Evolutionary conservation across 2,888 invertebrate genomes (phyloP).

Genomic region (Drosophila bunnanda): DNA sequence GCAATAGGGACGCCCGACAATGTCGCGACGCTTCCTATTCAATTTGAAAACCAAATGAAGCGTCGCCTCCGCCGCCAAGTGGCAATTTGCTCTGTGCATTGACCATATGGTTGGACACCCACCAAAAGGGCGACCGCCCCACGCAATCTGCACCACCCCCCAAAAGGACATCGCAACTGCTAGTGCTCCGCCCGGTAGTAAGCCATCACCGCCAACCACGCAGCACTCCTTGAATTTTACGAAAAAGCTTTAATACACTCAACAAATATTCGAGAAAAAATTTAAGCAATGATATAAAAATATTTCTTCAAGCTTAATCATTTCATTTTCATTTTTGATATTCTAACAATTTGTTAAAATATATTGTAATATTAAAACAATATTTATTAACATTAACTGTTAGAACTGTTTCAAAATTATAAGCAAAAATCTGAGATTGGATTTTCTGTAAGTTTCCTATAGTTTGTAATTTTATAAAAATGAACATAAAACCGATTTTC

Average conservation of each 20-base stretch:
- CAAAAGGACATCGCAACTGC: neutral
- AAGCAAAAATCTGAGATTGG: no score
- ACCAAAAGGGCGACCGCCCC: constrained; percentile 37
- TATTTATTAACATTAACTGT: neutral
- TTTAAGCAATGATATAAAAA: neutral
- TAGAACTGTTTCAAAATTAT: no score
- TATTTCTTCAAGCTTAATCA: neutral
- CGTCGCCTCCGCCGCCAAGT: constrained; percentile 58
- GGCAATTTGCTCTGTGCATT: constrained; percentile 67
- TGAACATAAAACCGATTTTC: no score
- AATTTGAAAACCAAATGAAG: constrained; percentile 70
- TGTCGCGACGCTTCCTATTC: constrained; percentile 63
- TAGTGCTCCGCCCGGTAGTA: neutral
- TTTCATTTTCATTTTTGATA: neutral
- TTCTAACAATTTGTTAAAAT: neutral
- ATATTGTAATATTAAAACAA: neutral
- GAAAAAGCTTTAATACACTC: constrained; percentile 23
- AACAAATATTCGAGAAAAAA: neutral
- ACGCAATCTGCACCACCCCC: constrained; percentile 23
- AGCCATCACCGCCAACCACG: constrained; percentile 3
- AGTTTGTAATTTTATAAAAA: no score
- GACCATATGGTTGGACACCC: constrained; percentile 65
- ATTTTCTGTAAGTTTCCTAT: no score
- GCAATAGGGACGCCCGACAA: constrained; percentile 34
- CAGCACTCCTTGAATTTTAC: neutral